Evolutionary conservation across 2,113 vertebrate genomes (phyloP).

Genomic region (Rhadina sibilatrix): DNA sequence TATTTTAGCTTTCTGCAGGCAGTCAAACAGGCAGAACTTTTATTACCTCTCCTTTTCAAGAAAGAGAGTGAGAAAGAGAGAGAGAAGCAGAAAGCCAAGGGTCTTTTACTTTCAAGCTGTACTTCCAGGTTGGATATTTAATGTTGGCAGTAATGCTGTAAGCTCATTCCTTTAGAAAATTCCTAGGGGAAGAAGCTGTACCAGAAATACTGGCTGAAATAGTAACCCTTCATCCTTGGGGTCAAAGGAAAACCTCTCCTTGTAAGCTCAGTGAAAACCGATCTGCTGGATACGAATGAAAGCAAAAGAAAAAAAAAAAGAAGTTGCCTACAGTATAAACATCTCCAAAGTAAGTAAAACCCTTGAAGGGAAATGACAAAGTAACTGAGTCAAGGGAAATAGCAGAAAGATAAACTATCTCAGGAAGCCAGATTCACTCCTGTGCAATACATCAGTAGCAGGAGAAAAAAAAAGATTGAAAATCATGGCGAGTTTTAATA

Average conservation of each 20-base stretch:
- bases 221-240: conserved; percentile 36
- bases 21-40: background rate
- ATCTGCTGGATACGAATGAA: background rate
- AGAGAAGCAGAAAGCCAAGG: background rate
- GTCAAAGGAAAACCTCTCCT: conserved; percentile 30
- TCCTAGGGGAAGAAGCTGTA: conserved; percentile 12
- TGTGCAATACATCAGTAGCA: background rate
- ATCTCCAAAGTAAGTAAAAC: conserved; percentile 41
- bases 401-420: conserved; percentile 42
- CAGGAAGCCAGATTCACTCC: conserved; percentile 18
- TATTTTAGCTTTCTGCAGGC: background rate
- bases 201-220: conserved; percentile 32
- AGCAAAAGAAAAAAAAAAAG: background rate
- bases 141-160: conserved; percentile 21
- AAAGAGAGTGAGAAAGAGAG: background rate
- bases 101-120: conserved; percentile 14
- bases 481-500: conserved; percentile 18
- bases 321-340: background rate
- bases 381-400: conserved; percentile 29
- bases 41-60: background rate
- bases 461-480: background rate
- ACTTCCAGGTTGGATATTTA: conserved; percentile 26
- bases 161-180: conserved; percentile 13
- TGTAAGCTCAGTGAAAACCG: background rate
- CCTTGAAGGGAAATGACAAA: conserved; percentile 43